These are phyloP conservation scores for Spodoptera frugiperda DNA, from an alignment of 1,140 invertebrate species.

Conservation along the genomic window DNA sequence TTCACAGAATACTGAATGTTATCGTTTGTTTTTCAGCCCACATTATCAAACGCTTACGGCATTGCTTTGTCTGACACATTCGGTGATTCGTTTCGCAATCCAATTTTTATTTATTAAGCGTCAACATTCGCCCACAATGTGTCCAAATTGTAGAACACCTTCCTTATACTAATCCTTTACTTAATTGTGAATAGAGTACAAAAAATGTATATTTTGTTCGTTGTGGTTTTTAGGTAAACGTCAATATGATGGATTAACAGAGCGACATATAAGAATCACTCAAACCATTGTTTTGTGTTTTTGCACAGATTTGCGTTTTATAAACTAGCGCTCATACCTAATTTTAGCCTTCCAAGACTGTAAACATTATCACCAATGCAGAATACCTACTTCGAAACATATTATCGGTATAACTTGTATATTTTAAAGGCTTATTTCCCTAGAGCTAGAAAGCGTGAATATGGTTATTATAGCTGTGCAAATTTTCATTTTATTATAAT, in stretches of 20 bases:
- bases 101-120: constrained; percentile 26
- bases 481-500: constrained; percentile 25
- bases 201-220: not conserved
- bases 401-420: not conserved
- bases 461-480: constrained; percentile 9
- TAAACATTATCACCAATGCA: constrained; percentile 16
- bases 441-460: constrained; percentile 11
- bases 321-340: too few species aligned
- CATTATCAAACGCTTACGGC: constrained; percentile 40
- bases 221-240: not conserved
- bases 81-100: constrained; percentile 36
- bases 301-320: too few species aligned
- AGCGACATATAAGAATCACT: too few species aligned
- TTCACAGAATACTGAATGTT: constrained; percentile 13
- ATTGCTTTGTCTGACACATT: constrained; percentile 35
- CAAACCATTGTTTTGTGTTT: too few species aligned
- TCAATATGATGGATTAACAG: not conserved
- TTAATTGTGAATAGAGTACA: constrained; percentile 4
- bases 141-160: constrained; percentile 24
- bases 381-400: not conserved
- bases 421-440: constrained; percentile 18
- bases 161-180: not conserved
- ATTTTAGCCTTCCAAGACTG: too few species aligned
- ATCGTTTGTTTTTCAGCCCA: constrained; percentile 38
- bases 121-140: constrained; percentile 18